These are phyloP conservation scores for Octomys mimax DNA, from an alignment of 2,797 vertebrate genomes.

Conservation along the genomic window DNA sequence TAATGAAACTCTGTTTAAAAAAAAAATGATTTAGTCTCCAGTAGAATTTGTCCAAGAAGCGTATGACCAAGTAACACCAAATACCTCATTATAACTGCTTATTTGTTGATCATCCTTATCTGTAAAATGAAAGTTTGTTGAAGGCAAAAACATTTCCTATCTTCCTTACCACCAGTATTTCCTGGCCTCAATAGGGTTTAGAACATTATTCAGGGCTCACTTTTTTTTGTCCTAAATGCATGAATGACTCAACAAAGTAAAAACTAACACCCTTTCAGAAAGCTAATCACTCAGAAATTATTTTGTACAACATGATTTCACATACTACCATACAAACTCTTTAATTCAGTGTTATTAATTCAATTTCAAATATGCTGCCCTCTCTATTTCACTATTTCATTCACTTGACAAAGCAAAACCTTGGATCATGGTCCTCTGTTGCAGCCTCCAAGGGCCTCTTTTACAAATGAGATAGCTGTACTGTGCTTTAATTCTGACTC, in stretches of 20 bases:
- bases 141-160: constrained; percentile 40
- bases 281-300: constrained; percentile 29
- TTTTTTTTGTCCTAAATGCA: constrained; percentile 22
- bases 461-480: constrained; percentile 39
- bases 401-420: constrained; percentile 59
- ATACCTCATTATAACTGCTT: constrained; percentile 25
- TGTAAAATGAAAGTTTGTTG: constrained; percentile 43
- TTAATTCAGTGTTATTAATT: constrained; percentile 50
- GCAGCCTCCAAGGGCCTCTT: constrained; percentile 17
- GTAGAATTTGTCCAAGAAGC: constrained; percentile 47
- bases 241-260: constrained; percentile 46
- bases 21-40: constrained; percentile 24
- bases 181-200: not conserved
- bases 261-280: constrained; percentile 63
- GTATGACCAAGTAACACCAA: not conserved
- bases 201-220: not conserved
- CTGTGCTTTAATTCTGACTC: constrained; percentile 68
- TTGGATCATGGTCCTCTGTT: constrained; percentile 32
- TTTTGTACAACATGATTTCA: constrained; percentile 65
- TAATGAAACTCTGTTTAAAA: not conserved
- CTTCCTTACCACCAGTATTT: constrained; percentile 48
- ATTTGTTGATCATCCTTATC: constrained; percentile 58
- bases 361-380: constrained; percentile 17
- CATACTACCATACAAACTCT: constrained; percentile 28
- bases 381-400: constrained; percentile 53